Evolutionary conservation across 2,888 invertebrate genomes (phyloP), one percentile per base, ranked within the genome.

Genomic region (Rhodophaea formosa): DNA sequence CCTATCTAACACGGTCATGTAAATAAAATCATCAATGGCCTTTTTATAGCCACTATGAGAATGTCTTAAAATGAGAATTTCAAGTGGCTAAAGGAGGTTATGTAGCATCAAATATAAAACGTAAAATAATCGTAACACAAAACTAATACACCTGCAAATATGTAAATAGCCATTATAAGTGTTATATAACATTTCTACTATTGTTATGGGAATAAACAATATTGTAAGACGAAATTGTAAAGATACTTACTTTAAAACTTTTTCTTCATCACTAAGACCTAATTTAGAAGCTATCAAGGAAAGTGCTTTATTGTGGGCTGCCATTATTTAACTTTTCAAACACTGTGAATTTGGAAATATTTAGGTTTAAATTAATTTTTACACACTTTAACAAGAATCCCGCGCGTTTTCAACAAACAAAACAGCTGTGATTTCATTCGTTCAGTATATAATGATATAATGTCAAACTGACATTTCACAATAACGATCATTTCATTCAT

Each of bases 281-380:
- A 91, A 73, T 70, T 90, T 91, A 1, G 75, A 69, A 16, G 88
- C 87, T 66, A 88, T 71, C n/a, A 86, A 60, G 49, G 70, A 69
- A 10, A 89, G 65, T 45, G 86, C 84, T 75, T 82, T 86, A 63
- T 79, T 83, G 51, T 78, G 70, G 1, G 67, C 66, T 15, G 84
- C 74, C 87, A 88, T 87, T 8, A 8, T 32, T 15, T 32, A 10
- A 3, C n/a, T 10, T 12, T 17, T 12, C 17, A 23, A 23, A 23
- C 23, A 23, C 23, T 23, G 23, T 23, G 23, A 23, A 23, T 3
- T 5, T 23, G 23, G 2, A 23, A 23, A 46, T 12, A n/a, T 51
- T 16, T 16, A 0, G 35, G n/a, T 17, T 46, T 39, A 12, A 35
- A 39, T 39, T 39, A 39, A 2, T 5, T 12, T 39, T 39, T 8